Conservation (phyloP, 1,140 invertebrate species). For the Dryas iulia region DNA sequence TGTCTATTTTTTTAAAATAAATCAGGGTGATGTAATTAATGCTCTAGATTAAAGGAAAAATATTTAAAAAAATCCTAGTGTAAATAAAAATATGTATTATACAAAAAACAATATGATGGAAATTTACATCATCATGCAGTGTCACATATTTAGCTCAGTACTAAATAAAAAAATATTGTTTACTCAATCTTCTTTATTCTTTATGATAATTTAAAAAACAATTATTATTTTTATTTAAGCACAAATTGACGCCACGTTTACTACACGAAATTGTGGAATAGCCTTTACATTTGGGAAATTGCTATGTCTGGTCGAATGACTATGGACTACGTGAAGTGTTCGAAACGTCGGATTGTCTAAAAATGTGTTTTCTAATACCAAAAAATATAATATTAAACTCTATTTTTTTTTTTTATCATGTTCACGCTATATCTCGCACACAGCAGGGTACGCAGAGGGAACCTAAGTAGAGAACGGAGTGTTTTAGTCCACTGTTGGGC, state of each 20-base stretch:
- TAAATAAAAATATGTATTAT: conserved; percentile 36
- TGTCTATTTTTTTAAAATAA: conserved; percentile 41
- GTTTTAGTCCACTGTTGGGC: too few species aligned
- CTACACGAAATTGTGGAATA: conserved; percentile 43
- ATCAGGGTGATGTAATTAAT: conserved; percentile 39
- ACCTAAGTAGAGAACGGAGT: too few species aligned
- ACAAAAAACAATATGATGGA: conserved; percentile 45
- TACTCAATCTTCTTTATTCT: conserved; percentile 44
- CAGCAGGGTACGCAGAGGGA: too few species aligned
- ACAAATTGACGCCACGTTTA: conserved; percentile 45
- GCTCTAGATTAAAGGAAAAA: conserved; percentile 41
- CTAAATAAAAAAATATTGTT: conserved; percentile 44
- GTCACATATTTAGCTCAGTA: conserved; percentile 44
- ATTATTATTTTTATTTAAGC: conserved; percentile 45
- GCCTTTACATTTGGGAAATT: conserved; percentile 47
- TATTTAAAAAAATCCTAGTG: conserved; percentile 35
- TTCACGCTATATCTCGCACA: too few species aligned
- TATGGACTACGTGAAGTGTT: too few species aligned
- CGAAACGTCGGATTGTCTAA: too few species aligned
- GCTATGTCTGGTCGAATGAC: too few species aligned
- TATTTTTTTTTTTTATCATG: background rate
- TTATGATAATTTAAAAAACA: conserved; percentile 46
- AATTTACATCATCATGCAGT: conserved; percentile 42
- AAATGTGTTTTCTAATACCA: too few species aligned
- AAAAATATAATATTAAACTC: too few species aligned